phyloP scores from a whole-genome alignment of 2,113 vertebrate species.

The Cebus imitator region DNA sequence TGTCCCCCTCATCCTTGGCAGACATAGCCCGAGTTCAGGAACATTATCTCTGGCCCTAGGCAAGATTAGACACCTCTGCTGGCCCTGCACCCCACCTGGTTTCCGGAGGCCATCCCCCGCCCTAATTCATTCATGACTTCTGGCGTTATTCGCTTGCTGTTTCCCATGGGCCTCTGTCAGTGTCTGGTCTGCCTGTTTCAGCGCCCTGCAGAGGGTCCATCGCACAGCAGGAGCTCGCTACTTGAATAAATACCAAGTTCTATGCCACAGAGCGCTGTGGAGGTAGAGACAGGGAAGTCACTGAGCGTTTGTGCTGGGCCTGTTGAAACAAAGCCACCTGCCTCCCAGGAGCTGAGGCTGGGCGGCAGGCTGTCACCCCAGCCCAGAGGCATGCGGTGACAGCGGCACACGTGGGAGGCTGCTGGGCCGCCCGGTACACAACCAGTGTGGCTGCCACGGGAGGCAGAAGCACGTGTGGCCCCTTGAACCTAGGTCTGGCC shows the following conservation, averaged over 20 bases:
- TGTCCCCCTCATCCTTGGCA: background rate
- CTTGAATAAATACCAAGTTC: background rate
- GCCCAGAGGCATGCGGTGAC: accelerated
- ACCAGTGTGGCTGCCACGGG: background rate
- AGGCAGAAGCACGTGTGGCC: accelerated
- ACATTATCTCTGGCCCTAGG: background rate
- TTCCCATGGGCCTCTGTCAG: background rate
- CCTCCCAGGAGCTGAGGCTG: accelerated
- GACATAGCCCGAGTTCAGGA: background rate
- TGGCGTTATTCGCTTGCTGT: background rate
- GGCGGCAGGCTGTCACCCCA: background rate
- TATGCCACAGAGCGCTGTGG: background rate
- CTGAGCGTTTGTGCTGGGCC: accelerated
- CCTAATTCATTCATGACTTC: background rate
- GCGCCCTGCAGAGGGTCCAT: background rate
- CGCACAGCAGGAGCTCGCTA: accelerated
- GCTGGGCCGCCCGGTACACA: background rate
- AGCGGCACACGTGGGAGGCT: background rate
- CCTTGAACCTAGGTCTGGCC: background rate
- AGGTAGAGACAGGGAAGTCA: background rate
- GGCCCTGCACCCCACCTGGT: background rate
- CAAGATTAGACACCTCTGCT: background rate
- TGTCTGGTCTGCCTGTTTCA: background rate
- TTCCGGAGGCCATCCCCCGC: background rate
- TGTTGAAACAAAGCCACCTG: background rate